These are phyloP conservation scores for Neuroterus valhalla DNA, from an alignment of 1,140 invertebrate genomes.

Conservation along the genomic window DNA sequence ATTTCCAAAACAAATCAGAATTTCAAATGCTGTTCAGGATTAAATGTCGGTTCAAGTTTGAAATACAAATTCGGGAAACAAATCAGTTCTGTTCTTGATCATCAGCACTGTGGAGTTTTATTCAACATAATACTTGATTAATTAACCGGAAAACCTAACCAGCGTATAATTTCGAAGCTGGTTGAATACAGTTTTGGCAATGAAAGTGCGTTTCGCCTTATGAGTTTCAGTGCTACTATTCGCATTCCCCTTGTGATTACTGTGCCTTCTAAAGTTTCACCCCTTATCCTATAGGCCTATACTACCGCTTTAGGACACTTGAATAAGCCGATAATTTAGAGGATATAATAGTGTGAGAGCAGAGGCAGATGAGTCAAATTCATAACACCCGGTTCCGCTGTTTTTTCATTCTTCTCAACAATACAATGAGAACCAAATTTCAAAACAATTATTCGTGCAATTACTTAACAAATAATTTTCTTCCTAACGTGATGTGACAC, in stretches of 20 bases:
- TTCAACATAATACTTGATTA: not conserved
- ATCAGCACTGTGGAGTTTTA: not conserved
- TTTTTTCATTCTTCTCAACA: not conserved
- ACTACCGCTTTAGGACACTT: not conserved
- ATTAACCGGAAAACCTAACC: not conserved
- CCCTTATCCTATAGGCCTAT: not conserved
- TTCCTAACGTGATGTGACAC: too few species aligned
- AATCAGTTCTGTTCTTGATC: not conserved
- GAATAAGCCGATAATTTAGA: not conserved
- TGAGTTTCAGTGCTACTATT: conserved; percentile 14
- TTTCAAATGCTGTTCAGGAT: not conserved
- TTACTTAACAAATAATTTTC: too few species aligned
- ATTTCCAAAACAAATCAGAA: not conserved
- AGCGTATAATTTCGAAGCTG: not conserved
- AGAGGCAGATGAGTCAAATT: not conserved
- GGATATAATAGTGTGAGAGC: conserved; percentile 1
- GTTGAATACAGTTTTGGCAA: conserved; percentile 15
- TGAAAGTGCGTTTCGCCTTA: not conserved
- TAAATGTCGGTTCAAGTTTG: too few species aligned
- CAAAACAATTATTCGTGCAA: too few species aligned
- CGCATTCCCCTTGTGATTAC: conserved; percentile 22
- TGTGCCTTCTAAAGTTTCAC: conserved; percentile 24
- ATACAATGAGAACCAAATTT: not conserved
- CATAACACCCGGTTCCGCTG: not conserved
- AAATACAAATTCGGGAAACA: not conserved